These are phyloP conservation scores for Hypotaenidia philippensis DNA, from an alignment of 2,797 vertebrate species.

Conservation along the genomic window DNA sequence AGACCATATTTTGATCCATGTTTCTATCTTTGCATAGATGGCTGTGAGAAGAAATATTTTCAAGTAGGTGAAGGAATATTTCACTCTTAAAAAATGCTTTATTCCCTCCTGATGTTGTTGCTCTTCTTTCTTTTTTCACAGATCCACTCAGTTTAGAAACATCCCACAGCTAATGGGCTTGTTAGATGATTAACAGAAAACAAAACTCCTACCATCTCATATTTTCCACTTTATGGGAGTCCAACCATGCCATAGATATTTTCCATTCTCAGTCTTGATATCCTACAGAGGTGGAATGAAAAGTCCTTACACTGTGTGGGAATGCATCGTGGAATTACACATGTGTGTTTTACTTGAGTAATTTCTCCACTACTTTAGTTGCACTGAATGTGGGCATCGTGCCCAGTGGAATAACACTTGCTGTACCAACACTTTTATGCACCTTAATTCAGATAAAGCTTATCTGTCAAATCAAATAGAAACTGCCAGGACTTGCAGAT, in stretches of 20 bases:
- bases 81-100: background rate
- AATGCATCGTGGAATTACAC: background rate
- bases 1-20: background rate
- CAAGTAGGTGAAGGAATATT: background rate
- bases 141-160: background rate
- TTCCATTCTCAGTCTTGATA: conserved; percentile 19
- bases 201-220: conserved; percentile 10
- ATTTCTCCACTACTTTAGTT: background rate
- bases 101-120: background rate
- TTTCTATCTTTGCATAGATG: background rate
- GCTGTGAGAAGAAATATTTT: background rate
- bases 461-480: conserved; percentile 33
- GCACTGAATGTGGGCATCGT: background rate
- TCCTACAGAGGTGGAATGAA: conserved; percentile 53
- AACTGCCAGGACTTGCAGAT: background rate
- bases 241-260: background rate
- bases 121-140: background rate
- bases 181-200: conserved; percentile 22
- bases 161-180: background rate
- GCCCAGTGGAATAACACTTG: background rate
- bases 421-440: background rate
- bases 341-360: background rate
- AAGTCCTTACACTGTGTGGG: background rate
- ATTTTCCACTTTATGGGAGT: conserved; percentile 36
- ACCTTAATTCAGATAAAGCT: background rate